Base-by-base conservation (phyloP, 2,797 vertebrate species). In the Acridotheres tristis region DNA sequence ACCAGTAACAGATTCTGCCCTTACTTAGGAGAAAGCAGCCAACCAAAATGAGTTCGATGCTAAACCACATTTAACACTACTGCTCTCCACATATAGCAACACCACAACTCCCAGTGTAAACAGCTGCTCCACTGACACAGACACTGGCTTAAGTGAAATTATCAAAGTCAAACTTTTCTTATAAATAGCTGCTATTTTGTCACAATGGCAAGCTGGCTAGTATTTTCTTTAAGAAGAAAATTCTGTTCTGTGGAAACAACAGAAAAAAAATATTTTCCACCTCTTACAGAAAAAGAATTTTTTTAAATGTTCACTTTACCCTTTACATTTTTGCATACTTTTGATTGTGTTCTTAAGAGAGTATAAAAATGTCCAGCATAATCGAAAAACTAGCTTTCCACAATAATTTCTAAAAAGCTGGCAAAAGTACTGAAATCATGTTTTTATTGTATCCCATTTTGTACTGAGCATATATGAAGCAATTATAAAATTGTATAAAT, bases 181-280 rank as follows among this genome's bases (percentile, higher is more conserved):
- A 93, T 34, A 96, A 97, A 83, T 53, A 48, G 47, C 57, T 96
- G 65, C 38, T 93, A 79, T 34, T 75, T 48, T 81, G 87, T 91
- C 93, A 95, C 79, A 90, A 90, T 75, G 51, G 77, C 83, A 96
- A 94, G 80, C 13, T 67, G 66, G 61, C 62, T 40, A 40, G 13
- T 80, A 50, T 90, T 97, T 97, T 97, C 72, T 45, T 79, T 90
- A 71, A 94, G 61, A 88, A 72, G 63, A 95, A 90, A 96, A 90
- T 53, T 26, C 36, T 78, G 17, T 68, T 93, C 68, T 79, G 40
- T 40, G 40, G 40, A 40, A 40, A 40, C 40, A 43, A 40, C 15
- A 40, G 40, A 85, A 58, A 87, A 90, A 90, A 94, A 85, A 57
- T 5, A 77, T 80, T 95, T 96, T 96, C 78, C 59, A 51, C 48